Conservation (phyloP, 2,888 invertebrate species). For the Leucoma salicis region DNA sequence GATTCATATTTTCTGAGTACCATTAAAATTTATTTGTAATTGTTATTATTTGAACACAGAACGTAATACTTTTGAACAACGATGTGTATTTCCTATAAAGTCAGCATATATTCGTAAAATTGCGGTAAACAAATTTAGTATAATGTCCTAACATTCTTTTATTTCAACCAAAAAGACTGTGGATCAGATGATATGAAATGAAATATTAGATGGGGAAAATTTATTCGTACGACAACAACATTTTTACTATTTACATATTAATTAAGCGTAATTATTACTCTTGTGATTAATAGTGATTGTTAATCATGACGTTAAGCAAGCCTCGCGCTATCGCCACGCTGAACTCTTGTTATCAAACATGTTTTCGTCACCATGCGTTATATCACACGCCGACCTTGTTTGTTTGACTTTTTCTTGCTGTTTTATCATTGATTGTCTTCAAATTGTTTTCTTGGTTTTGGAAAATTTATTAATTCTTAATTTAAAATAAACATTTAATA, state of each 20-base stretch:
- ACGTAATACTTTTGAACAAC: background rate
- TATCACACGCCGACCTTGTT: slow-evolving; percentile 73
- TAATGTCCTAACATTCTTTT: too few species aligned
- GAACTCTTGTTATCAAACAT: slow-evolving; percentile 57
- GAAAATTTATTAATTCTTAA: too few species aligned
- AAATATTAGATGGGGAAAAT: too few species aligned
- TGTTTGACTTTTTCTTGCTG: slow-evolving; percentile 59
- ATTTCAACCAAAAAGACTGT: too few species aligned
- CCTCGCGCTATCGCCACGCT: slow-evolving; percentile 44
- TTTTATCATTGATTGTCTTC: slow-evolving; percentile 16
- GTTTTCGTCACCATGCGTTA: slow-evolving; percentile 61
- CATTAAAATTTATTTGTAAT: slow-evolving; percentile 12
- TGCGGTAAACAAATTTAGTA: too few species aligned
- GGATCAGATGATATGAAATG: too few species aligned
- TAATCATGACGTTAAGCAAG: slow-evolving; percentile 44
- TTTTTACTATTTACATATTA: too few species aligned
- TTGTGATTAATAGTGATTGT: slow-evolving; percentile 1
- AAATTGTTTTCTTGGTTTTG: too few species aligned
- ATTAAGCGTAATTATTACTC: background rate
- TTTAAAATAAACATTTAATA: too few species aligned
- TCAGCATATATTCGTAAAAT: too few species aligned
- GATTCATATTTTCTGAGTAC: slow-evolving; percentile 21
- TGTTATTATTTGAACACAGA: slow-evolving; percentile 7
- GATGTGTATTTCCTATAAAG: too few species aligned
- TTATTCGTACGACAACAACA: too few species aligned